phyloP scores from a whole-genome alignment of 2,797 vertebrate species.

The Gambelia wislizenii region DNA sequence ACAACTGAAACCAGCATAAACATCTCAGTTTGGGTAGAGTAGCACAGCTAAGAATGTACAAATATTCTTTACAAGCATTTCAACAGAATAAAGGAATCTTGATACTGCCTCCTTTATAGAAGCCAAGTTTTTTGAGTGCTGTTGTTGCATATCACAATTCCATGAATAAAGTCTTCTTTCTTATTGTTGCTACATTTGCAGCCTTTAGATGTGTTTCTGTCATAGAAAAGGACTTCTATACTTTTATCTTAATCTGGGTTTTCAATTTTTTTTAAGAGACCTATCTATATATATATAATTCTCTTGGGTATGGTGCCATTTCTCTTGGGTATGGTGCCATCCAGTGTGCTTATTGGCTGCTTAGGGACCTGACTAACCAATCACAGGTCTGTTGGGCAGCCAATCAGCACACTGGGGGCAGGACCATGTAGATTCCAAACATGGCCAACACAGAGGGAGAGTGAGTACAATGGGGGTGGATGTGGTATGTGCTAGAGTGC shows the following conservation, averaged over 20 bases:
- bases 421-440: no score
- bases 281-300: no score
- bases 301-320: no score
- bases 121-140: neutral
- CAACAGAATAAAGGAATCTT: conserved; percentile 13
- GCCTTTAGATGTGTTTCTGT: neutral
- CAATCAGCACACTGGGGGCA: no score
- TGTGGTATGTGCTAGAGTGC: no score
- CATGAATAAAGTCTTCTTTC: neutral
- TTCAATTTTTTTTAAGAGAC: neutral
- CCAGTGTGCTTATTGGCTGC: no score
- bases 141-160: neutral
- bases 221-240: neutral
- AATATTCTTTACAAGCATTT: conserved; percentile 25
- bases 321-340: no score
- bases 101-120: neutral
- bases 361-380: no score
- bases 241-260: neutral
- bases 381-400: no score
- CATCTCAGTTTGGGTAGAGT: conserved; percentile 13
- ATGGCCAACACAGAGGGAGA: no score
- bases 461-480: no score
- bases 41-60: conserved; percentile 6
- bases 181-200: neutral
- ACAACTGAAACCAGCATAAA: conserved; percentile 35